These are phyloP conservation scores for Chaetodon trifasciatus DNA, from an alignment of 2,797 vertebrate genomes.

Conservation along the genomic window DNA sequence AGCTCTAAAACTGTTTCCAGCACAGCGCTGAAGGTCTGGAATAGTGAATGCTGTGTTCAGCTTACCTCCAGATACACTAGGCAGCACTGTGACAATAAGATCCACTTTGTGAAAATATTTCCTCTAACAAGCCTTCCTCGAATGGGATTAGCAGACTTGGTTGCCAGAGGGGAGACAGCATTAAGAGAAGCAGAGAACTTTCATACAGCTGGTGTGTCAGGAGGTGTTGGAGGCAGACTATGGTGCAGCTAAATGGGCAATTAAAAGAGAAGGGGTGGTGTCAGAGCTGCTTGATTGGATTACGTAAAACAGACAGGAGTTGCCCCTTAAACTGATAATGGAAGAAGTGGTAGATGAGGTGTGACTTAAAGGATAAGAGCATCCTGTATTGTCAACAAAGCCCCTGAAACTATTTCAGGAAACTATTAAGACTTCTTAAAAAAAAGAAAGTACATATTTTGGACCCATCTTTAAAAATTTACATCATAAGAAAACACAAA, in stretches of 20 bases:
- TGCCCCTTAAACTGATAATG: not conserved
- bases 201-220: not conserved
- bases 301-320: not conserved
- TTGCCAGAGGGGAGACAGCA: slow-evolving; percentile 8
- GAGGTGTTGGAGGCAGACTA: slow-evolving; percentile 2
- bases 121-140: slow-evolving; percentile 19
- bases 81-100: not conserved
- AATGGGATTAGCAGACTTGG: slow-evolving; percentile 15
- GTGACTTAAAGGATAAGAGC: not conserved
- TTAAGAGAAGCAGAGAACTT: not conserved
- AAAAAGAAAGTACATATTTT: not conserved
- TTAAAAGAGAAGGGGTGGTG: slow-evolving; percentile 13
- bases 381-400: not conserved
- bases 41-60: too few species aligned
- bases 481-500: not conserved
- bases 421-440: too few species aligned
- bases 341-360: not conserved
- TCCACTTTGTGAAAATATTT: not conserved
- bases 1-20: not conserved
- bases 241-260: slow-evolving; percentile 15
- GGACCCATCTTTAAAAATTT: not conserved
- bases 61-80: not conserved
- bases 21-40: not conserved
- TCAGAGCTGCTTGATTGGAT: slow-evolving; percentile 18
- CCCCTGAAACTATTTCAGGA: too few species aligned